A percentile compares a stretch with the other conserved stretches of the same genome.
Conservation (phyloP, 1,140 invertebrate species). For the Reticulitermes speratus region DNA sequence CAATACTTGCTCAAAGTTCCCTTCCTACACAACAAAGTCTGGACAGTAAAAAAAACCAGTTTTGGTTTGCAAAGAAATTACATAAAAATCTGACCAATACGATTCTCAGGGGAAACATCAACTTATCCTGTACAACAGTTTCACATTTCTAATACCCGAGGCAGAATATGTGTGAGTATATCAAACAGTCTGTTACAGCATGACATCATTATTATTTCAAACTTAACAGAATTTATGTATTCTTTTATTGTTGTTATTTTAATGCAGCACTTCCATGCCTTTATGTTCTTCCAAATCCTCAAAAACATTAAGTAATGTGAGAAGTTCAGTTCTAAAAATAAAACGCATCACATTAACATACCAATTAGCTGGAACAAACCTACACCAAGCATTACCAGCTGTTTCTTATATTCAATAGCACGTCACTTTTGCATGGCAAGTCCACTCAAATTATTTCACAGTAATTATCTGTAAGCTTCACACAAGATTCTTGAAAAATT, state of each 20-base stretch:
- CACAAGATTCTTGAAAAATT: neutral
- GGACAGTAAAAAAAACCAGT: too few species aligned
- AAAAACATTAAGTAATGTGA: constrained; percentile 14
- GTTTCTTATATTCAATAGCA: neutral
- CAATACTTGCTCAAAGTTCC: too few species aligned
- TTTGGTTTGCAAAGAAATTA: too few species aligned
- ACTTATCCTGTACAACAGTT: too few species aligned
- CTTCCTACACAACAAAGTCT: too few species aligned
- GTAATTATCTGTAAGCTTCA: neutral
- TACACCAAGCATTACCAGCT: constrained; percentile 11
- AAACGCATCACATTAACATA: constrained; percentile 4
- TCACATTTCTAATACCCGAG: neutral
- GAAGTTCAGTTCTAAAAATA: constrained; percentile 9
- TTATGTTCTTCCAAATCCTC: neutral
- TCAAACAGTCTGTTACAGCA: neutral
- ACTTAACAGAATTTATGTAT: neutral
- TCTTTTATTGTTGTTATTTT: neutral
- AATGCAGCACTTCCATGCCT: neutral
- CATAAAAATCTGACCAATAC: too few species aligned
- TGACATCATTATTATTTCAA: neutral
- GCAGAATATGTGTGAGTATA: neutral
- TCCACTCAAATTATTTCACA: neutral
- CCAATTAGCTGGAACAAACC: neutral
- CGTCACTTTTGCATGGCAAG: neutral
- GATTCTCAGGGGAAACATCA: too few species aligned